phyloP scores from a whole-genome alignment of 2,113 vertebrate genomes.

The Lepidothrix coronata region DNA sequence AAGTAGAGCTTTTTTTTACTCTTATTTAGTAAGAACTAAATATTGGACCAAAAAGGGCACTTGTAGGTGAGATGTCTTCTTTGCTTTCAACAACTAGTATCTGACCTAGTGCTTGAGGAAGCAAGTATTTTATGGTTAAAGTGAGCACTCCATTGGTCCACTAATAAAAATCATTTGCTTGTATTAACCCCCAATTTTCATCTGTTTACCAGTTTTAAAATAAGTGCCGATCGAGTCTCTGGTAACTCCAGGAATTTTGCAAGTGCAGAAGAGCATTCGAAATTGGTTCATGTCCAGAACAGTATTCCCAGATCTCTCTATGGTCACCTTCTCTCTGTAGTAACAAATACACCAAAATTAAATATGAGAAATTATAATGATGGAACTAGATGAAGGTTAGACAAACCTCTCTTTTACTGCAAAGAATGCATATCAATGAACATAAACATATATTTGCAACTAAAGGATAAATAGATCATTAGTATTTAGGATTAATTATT shows the following conservation, averaged over 20 bases:
- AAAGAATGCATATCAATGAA: not conserved
- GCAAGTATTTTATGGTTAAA: not conserved
- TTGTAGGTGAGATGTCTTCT: not conserved
- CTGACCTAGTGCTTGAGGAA: not conserved
- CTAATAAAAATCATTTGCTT: not conserved
- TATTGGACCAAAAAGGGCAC: not conserved
- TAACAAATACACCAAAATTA: not conserved
- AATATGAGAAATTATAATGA: not conserved
- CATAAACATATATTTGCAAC: not conserved
- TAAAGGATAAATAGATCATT: not conserved
- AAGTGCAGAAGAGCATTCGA: slow-evolving; percentile 90
- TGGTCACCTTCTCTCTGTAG: slow-evolving; percentile 84
- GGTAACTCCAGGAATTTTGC: slow-evolving; percentile 88
- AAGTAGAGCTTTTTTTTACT: not conserved
- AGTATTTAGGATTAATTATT: not conserved
- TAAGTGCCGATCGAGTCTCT: slow-evolving; percentile 84
- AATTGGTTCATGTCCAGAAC: slow-evolving; percentile 93
- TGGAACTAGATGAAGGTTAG: not conserved
- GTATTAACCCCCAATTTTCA: not conserved
- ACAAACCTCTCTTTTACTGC: not conserved
- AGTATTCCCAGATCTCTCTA: slow-evolving; percentile 79
- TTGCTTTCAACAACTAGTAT: not conserved
- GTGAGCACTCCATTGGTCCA: not conserved
- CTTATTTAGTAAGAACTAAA: not conserved
- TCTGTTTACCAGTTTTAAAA: slow-evolving; percentile 88